phyloP scores from a whole-genome alignment of 2,888 invertebrate genomes.

The Sepiola atlantica region DNA sequence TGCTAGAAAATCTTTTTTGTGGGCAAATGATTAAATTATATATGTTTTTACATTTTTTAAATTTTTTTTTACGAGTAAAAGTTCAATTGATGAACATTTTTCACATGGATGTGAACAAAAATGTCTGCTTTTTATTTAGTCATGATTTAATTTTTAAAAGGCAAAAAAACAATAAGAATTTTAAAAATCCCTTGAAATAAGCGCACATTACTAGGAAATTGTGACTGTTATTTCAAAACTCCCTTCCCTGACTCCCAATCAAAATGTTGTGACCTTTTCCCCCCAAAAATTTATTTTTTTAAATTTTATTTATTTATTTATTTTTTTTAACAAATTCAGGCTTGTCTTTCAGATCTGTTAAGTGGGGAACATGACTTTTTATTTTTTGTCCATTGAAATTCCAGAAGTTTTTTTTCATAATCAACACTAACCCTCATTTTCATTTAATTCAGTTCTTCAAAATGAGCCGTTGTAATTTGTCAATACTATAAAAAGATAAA shows the following conservation, averaged over 20 bases:
- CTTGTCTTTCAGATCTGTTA: neutral
- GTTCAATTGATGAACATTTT: neutral
- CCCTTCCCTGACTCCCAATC: neutral
- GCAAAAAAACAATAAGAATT: too few relatives aligned
- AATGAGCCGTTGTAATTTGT: neutral
- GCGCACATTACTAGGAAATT: neutral
- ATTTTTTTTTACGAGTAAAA: neutral
- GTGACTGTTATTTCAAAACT: neutral
- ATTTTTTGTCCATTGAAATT: neutral
- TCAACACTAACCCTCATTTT: neutral
- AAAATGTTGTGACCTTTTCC: neutral
- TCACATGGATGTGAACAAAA: neutral
- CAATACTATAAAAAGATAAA: constrained; percentile 32
- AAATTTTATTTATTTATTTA: too few relatives aligned
- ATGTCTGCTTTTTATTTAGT: neutral
- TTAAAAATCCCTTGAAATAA: too few relatives aligned
- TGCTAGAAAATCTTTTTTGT: too few relatives aligned
- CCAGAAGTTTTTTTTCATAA: neutral
- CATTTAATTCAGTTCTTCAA: neutral
- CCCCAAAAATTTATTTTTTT: neutral
- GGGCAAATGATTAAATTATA: too few relatives aligned
- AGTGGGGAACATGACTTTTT: neutral
- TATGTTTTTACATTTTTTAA: too few relatives aligned
- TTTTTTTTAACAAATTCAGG: too few relatives aligned
- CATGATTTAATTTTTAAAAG: neutral